Evolutionary conservation across 1,140 invertebrate genomes (phyloP).

Genomic region (Orussus abietinus): DNA sequence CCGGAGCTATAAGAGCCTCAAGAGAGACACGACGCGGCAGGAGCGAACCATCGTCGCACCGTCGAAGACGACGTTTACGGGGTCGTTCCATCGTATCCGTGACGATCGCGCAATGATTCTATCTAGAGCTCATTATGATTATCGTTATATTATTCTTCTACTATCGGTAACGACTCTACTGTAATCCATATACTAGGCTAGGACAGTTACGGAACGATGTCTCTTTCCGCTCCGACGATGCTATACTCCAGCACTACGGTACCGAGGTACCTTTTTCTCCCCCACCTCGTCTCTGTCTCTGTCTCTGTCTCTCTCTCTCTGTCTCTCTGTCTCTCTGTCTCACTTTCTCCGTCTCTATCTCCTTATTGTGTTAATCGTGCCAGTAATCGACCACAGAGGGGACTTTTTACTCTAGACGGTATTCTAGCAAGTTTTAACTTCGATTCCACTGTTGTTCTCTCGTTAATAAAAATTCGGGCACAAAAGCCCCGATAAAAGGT

Average conservation of each 20-base stretch:
- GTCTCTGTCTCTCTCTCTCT: constrained; percentile 12
- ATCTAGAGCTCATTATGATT: constrained; percentile 32
- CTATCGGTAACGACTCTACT: constrained; percentile 32
- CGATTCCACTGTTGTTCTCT: constrained; percentile 43
- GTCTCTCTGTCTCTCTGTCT: neutral
- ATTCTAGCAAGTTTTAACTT: constrained; percentile 38
- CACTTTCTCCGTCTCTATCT: constrained; percentile 1
- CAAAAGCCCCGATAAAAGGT: constrained; percentile 21
- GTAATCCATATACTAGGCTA: constrained; percentile 36
- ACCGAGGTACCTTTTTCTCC: constrained; percentile 1
- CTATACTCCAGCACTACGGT: constrained; percentile 24
- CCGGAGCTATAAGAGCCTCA: constrained; percentile 4
- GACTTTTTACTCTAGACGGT: constrained; percentile 32
- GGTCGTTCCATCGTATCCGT: neutral
- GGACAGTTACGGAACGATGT: constrained; percentile 27
- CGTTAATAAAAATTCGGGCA: constrained; percentile 39
- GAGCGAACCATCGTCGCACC: constrained; percentile 24
- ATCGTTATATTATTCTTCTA: constrained; percentile 30
- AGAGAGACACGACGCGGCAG: constrained; percentile 7
- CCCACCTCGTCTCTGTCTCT: constrained; percentile 4
- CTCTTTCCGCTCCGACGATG: constrained; percentile 26
- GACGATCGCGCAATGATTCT: constrained; percentile 13
- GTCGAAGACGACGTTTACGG: too few relatives aligned
- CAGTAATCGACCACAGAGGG: constrained; percentile 15
- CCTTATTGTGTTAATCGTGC: constrained; percentile 8